Evolutionary conservation across 2,113 vertebrate genomes (phyloP), one percentile per base, ranked within the genome.

Genomic region (Eurypyga helias): DNA sequence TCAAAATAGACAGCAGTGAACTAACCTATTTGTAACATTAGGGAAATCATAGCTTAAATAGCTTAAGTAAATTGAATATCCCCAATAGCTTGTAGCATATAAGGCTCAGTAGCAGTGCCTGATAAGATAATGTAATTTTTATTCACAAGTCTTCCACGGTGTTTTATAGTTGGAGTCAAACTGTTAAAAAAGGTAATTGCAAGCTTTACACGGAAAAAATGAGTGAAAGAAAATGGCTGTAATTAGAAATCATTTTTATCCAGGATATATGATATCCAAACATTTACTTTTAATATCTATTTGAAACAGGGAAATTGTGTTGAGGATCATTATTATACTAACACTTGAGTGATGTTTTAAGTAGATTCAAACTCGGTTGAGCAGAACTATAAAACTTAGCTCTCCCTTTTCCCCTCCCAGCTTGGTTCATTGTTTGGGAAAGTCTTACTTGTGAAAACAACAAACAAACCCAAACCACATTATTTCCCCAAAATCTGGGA

Each of bases 71-170:
- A 93, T 65, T 61, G 21, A 79, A 58, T 81, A 78, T 80, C 16
- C 54, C 31, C 4, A 48, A 43, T 62, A 75, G 34, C 14, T 66
- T 72, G 13, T 79, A 36, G 78, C 34, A 38, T 54, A 10, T 29
- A 86, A 92, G 49, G 78, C 46, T 89, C 52, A 72, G 46, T 95
- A 72, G 65, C 23, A 20, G 36, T 38, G 14, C 18, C 87, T 92
- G 90, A 92, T 92, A 83, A 93, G 80, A 86, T 87, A 64, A 87
- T 38, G 28, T 82, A 55, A 61, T 60, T 95, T 94, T 58, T 82
- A 87, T 94, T 95, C 46, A 75, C 46, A 78, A 93, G 34, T 70
- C 67, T 75, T 84, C 48, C 26, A 57, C 20, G 17, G 17, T 67
- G 29, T 48, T 93, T 65, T 82, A 58, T 34, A 77, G 31, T 83